Conservation (phyloP, 2,113 vertebrate species). For the Serilophus lunatus region DNA sequence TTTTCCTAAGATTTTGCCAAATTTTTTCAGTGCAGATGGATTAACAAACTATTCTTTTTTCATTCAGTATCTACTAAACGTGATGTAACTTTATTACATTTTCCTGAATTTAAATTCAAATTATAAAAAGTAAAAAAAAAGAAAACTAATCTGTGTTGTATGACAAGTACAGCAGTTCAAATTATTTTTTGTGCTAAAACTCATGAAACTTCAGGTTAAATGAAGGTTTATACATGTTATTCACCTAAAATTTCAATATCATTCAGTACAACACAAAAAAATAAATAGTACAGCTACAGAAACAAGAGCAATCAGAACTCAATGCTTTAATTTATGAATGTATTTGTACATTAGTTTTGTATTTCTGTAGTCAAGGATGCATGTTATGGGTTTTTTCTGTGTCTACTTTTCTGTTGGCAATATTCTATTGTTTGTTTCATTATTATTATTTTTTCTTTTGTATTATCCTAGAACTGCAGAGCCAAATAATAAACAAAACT, state of each 20-base stretch:
- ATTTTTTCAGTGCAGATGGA: not conserved
- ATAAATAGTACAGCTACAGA: not conserved
- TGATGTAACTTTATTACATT: not conserved
- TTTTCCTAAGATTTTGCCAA: not conserved
- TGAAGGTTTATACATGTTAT: not conserved
- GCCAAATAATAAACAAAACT: not conserved
- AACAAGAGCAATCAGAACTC: not conserved
- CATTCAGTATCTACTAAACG: not conserved
- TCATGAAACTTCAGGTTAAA: not conserved
- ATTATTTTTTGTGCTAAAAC: not conserved
- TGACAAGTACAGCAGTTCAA: not conserved
- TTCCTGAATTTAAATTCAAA: not conserved
- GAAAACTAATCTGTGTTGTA: not conserved
- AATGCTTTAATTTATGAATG: slow-evolving; percentile 22
- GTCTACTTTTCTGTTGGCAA: not conserved
- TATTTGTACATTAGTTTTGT: slow-evolving; percentile 40
- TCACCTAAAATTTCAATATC: not conserved
- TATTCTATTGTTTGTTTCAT: slow-evolving; percentile 17
- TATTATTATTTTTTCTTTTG: not conserved
- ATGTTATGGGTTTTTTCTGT: not conserved
- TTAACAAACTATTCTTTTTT: not conserved
- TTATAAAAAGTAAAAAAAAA: not conserved
- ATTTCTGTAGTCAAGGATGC: not conserved
- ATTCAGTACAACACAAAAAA: not conserved
- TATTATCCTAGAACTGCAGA: not conserved